Conservation (phyloP, 2,888 invertebrate genomes). For the Melanostoma scalare region DNA sequence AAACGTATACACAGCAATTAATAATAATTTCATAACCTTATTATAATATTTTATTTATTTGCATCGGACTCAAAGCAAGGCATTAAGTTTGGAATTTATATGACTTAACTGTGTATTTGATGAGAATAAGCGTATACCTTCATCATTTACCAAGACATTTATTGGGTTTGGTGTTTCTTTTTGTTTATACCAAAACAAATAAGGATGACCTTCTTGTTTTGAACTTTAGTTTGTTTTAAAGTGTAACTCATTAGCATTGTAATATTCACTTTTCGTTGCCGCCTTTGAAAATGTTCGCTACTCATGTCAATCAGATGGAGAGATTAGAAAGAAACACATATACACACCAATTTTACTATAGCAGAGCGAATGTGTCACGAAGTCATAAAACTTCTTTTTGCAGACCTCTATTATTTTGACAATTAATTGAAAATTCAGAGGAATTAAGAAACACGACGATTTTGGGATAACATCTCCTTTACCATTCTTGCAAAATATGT, state of each 20-base stretch:
- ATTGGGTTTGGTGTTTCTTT: too few species aligned
- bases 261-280: background rate
- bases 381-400: slow-evolving; percentile 12
- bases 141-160: too few species aligned
- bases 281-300: background rate
- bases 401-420: too few species aligned
- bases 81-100: background rate
- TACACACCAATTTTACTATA: too few species aligned
- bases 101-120: too few species aligned
- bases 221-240: background rate
- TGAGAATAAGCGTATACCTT: too few species aligned
- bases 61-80: background rate
- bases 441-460: too few species aligned
- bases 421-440: too few species aligned
- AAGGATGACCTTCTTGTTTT: too few species aligned
- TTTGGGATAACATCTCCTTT: too few species aligned
- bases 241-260: slow-evolving; percentile 7
- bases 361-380: background rate
- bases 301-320: background rate
- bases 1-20: slow-evolving; percentile 42
- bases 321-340: background rate
- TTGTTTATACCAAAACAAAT: too few species aligned
- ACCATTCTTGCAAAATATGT: too few species aligned
- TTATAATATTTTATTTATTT: slow-evolving; percentile 42
- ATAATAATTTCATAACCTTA: slow-evolving; percentile 57